Evolutionary conservation across 2,797 vertebrate genomes (phyloP).

Genomic region (Taeniopygia guttata): DNA sequence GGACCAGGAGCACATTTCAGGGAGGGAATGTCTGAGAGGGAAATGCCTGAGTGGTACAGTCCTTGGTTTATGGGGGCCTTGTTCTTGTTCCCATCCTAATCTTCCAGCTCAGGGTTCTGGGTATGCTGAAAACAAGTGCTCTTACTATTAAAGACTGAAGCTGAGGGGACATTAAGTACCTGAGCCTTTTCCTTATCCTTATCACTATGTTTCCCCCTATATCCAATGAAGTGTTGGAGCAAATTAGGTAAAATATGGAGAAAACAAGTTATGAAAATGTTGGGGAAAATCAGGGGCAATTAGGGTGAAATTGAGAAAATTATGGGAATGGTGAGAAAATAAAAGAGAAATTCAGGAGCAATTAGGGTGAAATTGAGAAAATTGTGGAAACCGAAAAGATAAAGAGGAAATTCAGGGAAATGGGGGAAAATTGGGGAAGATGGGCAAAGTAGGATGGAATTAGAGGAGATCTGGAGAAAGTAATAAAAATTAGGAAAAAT

Average conservation of each 20-base stretch:
- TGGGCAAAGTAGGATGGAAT: neutral
- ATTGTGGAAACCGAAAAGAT: neutral
- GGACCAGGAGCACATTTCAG: neutral
- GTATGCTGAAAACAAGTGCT: neutral
- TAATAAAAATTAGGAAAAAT: neutral
- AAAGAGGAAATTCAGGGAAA: neutral
- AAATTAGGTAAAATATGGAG: neutral
- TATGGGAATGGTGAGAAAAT: neutral
- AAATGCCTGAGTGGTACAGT: neutral
- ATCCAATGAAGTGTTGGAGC: neutral
- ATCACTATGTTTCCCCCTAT: accelerated
- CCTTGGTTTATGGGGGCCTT: neutral
- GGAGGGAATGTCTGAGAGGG: neutral
- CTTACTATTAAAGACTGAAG: neutral
- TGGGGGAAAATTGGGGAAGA: neutral
- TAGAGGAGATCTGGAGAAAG: neutral
- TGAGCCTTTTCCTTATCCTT: neutral
- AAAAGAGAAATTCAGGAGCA: neutral
- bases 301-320: neutral
- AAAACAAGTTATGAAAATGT: neutral
- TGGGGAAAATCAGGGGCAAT: neutral
- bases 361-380: neutral
- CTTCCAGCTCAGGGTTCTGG: neutral
- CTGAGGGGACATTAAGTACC: neutral
- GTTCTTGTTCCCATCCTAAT: neutral